These are phyloP conservation scores for Andrena trimmerana DNA, from an alignment of 2,888 invertebrate species.

Conservation along the genomic window DNA sequence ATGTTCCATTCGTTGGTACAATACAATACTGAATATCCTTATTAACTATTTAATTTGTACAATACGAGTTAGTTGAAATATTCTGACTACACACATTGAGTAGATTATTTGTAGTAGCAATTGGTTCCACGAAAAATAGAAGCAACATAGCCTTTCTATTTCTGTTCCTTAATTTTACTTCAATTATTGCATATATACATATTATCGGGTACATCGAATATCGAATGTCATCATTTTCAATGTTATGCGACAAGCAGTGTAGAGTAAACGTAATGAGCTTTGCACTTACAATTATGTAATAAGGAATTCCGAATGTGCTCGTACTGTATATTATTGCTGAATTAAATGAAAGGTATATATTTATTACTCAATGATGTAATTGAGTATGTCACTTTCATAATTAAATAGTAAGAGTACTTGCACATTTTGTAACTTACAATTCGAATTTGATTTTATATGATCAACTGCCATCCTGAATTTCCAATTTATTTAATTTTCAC, in stretches of 20 bases:
- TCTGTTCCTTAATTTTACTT: constrained; percentile 21
- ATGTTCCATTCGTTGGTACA: no score
- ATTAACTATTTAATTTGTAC: neutral
- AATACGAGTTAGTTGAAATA: neutral
- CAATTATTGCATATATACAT: no score
- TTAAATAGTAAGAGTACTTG: no score
- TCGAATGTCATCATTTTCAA: constrained; percentile 35
- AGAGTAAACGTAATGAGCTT: constrained; percentile 31
- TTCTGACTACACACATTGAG: neutral
- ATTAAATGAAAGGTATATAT: constrained; percentile 57
- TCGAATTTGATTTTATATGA: no score
- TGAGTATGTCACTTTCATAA: neutral
- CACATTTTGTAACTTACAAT: no score
- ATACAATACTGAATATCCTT: no score
- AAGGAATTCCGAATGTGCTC: constrained; percentile 54
- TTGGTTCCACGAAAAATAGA: neutral
- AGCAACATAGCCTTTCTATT: constrained; percentile 5
- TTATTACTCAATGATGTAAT: constrained; percentile 23
- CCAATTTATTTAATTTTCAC: no score
- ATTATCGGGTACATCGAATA: no score
- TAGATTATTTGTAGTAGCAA: neutral
- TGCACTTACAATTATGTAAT: neutral
- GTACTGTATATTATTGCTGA: constrained; percentile 37
- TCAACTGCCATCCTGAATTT: no score
- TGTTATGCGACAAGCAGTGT: constrained; percentile 30